phyloP scores from a whole-genome alignment of 2,888 invertebrate genomes.

The Harmothoe impar region DNA sequence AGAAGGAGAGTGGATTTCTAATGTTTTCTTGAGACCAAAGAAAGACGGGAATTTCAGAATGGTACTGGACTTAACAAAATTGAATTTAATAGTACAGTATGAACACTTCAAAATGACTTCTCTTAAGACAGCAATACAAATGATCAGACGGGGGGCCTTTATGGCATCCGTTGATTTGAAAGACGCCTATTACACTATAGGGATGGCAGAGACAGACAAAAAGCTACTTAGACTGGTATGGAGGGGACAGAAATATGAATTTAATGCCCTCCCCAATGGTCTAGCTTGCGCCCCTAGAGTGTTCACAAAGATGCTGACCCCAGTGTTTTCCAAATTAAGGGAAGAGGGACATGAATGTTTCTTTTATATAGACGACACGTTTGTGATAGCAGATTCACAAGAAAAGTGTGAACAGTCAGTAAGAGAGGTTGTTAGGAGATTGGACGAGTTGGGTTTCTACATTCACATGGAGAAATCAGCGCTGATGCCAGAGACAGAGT shows the following conservation, averaged over 20 bases:
- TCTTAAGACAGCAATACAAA: neutral
- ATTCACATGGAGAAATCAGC: no score
- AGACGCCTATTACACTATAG: slow-evolving; percentile 15
- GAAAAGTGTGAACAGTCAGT: neutral
- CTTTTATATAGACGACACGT: neutral
- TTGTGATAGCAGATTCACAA: neutral
- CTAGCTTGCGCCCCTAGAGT: neutral
- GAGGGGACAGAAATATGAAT: no score
- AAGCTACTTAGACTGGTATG: neutral
- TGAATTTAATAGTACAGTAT: neutral
- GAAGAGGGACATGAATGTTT: neutral
- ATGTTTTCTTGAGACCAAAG: neutral
- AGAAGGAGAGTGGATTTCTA: neutral
- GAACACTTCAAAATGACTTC: slow-evolving; percentile 46
- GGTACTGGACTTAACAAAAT: neutral
- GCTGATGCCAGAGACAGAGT: no score
- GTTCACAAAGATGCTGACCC: slow-evolving; percentile 9
- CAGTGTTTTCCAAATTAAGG: neutral
- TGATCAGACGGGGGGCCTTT: neutral
- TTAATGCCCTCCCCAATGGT: neutral
- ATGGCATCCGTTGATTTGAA: neutral
- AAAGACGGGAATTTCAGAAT: neutral
- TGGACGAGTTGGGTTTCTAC: no score
- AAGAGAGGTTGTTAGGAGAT: no score
- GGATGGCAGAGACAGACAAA: neutral